phyloP scores from a whole-genome alignment of 1,140 invertebrate genomes.

The Acromyrmex heyeri region DNA sequence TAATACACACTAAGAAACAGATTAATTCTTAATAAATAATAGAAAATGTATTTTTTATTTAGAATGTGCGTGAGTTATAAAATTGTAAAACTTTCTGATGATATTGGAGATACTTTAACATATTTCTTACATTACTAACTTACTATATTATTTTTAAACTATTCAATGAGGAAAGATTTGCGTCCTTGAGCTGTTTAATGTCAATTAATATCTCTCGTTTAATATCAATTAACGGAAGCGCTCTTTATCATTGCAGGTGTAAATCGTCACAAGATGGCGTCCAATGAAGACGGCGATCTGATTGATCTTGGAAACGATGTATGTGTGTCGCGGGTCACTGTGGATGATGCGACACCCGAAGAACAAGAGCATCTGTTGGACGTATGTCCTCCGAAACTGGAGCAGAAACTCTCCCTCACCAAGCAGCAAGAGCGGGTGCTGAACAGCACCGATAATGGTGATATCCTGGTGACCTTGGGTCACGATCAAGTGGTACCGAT shows the following conservation, averaged over 20 bases:
- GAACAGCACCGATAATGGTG: constrained; percentile 68
- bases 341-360: constrained; percentile 74
- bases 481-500: constrained; percentile 84
- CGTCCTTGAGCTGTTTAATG: constrained; percentile 1
- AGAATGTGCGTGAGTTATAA: background rate
- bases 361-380: constrained; percentile 85
- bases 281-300: constrained; percentile 82
- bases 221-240: background rate
- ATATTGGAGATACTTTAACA: background rate
- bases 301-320: constrained; percentile 83
- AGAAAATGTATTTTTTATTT: background rate
- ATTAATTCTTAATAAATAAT: constrained; percentile 7
- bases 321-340: constrained; percentile 71
- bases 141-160: background rate
- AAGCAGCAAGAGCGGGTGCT: constrained; percentile 70
- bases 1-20: background rate
- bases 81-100: background rate
- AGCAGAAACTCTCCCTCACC: constrained; percentile 83
- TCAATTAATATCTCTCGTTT: background rate
- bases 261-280: constrained; percentile 75
- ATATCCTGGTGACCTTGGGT: constrained; percentile 83
- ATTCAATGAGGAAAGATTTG: background rate
- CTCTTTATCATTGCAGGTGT: constrained; percentile 59
- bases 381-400: constrained; percentile 83
- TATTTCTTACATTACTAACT: background rate